phyloP scores from a whole-genome alignment of 2,797 vertebrate genomes.

The Acrocephalus scirpaceus region DNA sequence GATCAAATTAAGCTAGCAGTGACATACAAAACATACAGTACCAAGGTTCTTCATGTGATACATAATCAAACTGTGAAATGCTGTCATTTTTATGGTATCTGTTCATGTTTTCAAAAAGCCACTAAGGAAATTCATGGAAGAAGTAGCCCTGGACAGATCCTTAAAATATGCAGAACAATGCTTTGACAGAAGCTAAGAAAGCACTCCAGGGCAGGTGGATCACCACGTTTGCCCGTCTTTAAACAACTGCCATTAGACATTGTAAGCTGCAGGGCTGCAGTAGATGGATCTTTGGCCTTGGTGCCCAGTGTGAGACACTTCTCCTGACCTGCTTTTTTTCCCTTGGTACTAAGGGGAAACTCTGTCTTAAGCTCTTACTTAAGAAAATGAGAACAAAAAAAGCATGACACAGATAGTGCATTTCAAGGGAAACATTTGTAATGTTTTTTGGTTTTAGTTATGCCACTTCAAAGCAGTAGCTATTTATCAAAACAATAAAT shows the following conservation, averaged over 20 bases:
- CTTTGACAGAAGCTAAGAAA: neutral
- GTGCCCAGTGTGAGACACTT: neutral
- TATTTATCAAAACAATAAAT: neutral
- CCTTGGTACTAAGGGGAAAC: neutral
- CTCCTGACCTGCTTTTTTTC: neutral
- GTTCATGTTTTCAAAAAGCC: neutral
- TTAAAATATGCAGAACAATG: neutral
- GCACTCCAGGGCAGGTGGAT: neutral
- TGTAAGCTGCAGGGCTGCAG: neutral
- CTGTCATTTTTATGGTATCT: neutral
- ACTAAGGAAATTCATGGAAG: neutral
- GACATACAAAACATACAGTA: neutral
- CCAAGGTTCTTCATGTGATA: neutral
- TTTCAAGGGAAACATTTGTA: neutral
- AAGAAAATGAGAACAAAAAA: neutral
- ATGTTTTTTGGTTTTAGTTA: neutral
- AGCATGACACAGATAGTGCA: neutral
- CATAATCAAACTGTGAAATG: neutral
- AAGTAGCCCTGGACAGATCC: neutral
- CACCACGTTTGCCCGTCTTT: neutral
- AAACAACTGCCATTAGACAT: neutral
- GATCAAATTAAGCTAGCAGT: neutral
- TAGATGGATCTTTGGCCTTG: neutral
- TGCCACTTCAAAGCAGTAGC: neutral
- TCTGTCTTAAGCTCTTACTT: neutral